A percentile compares a stretch with the other conserved stretches of the same genome.
Conservation (phyloP, 2,113 vertebrate genomes). For the Odontophorus gujanensis region DNA sequence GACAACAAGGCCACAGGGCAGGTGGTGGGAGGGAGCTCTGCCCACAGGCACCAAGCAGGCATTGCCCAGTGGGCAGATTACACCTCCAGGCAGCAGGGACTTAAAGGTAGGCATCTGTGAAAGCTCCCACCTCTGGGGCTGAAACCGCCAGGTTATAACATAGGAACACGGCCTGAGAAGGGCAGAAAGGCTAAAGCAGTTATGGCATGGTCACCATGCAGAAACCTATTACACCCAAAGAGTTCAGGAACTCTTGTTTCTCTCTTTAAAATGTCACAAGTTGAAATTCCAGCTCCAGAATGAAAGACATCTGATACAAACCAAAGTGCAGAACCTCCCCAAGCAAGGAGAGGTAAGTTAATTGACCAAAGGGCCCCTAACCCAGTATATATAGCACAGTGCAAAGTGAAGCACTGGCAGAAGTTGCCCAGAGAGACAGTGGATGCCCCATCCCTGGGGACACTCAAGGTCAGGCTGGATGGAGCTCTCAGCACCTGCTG, state of each 20-base stretch:
- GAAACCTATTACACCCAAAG: background rate
- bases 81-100: background rate
- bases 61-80: background rate
- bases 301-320: background rate
- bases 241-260: background rate
- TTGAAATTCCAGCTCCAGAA: background rate
- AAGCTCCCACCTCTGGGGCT: background rate
- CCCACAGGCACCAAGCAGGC: background rate
- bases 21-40: background rate
- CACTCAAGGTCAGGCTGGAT: too few species aligned
- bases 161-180: background rate
- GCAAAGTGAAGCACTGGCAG: too few species aligned
- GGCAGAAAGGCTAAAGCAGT: background rate
- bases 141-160: background rate
- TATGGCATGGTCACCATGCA: background rate
- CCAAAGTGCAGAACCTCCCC: background rate
- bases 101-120: too few species aligned
- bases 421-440: too few species aligned
- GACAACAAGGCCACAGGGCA: accelerated
- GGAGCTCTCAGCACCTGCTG: too few species aligned
- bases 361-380: background rate
- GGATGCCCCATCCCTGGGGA: too few species aligned
- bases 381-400: background rate
- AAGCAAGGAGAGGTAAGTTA: background rate
- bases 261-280: background rate